Percentiles rank a stretch among this genome's conserved stretches.
Conservation (phyloP, 2,888 invertebrate species). For the Lottia gigantea region DNA sequence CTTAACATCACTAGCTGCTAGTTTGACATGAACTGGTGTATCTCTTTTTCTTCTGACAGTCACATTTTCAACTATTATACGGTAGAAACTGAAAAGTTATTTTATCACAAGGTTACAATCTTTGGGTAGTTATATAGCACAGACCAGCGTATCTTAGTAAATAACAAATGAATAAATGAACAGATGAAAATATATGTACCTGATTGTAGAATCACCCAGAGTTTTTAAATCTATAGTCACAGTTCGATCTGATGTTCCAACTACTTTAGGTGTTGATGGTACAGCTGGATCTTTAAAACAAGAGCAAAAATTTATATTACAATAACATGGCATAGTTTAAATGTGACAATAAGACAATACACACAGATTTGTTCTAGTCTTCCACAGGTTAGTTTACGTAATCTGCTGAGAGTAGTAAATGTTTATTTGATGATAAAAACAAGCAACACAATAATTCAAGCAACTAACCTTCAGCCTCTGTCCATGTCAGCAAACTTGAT, state of each 20-base stretch:
- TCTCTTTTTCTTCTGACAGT: slow-evolving; percentile 24
- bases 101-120: no score
- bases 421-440: no score
- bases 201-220: slow-evolving; percentile 76
- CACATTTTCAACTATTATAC: slow-evolving; percentile 53
- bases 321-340: no score
- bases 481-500: slow-evolving; percentile 75
- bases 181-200: slow-evolving; percentile 70
- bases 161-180: no score
- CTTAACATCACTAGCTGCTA: slow-evolving; percentile 74
- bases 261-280: slow-evolving; percentile 77
- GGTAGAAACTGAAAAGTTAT: slow-evolving; percentile 57
- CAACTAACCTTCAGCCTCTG: slow-evolving; percentile 72
- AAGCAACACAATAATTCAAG: no score
- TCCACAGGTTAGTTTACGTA: no score
- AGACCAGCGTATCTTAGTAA: no score
- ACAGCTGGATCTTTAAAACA: slow-evolving; percentile 71
- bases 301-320: slow-evolving; percentile 7
- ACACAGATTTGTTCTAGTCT: no score
- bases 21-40: slow-evolving; percentile 70
- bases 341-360: no score
- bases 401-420: no score
- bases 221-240: slow-evolving; percentile 78
- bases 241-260: slow-evolving; percentile 75
- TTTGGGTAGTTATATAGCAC: no score